Conservation (phyloP, 2,888 invertebrate species). For the Leptogaster cylindrica region DNA sequence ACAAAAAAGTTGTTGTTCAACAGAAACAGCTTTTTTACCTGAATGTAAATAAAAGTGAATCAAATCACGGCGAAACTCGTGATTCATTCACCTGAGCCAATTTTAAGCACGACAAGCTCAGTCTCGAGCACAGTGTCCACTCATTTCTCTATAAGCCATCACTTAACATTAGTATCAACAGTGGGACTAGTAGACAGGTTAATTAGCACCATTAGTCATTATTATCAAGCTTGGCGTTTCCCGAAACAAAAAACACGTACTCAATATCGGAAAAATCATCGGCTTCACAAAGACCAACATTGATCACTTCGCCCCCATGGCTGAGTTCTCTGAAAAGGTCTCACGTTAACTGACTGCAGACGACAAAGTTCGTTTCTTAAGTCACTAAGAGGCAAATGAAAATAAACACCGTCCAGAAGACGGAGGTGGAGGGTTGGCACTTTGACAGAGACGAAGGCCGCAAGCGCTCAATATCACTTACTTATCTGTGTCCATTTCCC, state of each 20-base stretch:
- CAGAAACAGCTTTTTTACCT: too few relatives aligned
- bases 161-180: too few relatives aligned
- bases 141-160: too few relatives aligned
- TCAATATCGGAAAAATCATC: slow-evolving; percentile 8
- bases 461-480: slow-evolving; percentile 41
- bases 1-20: too few relatives aligned
- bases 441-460: background rate
- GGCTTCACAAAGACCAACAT: background rate
- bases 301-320: background rate
- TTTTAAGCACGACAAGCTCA: too few relatives aligned
- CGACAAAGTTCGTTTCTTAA: background rate
- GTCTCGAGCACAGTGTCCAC: too few relatives aligned
- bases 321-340: slow-evolving; percentile 11
- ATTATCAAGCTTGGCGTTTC: background rate
- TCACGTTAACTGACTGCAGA: background rate
- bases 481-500: slow-evolving; percentile 48
- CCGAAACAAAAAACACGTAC: slow-evolving; percentile 1
- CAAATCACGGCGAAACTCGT: too few relatives aligned
- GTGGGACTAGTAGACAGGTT: too few relatives aligned
- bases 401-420: background rate
- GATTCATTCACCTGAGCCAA: too few relatives aligned
- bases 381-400: slow-evolving; percentile 3
- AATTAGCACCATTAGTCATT: background rate
- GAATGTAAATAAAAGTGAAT: too few relatives aligned
- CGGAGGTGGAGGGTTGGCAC: background rate